These are phyloP conservation scores for Clostera curtula DNA, from an alignment of 2,888 invertebrate genomes.

Conservation along the genomic window DNA sequence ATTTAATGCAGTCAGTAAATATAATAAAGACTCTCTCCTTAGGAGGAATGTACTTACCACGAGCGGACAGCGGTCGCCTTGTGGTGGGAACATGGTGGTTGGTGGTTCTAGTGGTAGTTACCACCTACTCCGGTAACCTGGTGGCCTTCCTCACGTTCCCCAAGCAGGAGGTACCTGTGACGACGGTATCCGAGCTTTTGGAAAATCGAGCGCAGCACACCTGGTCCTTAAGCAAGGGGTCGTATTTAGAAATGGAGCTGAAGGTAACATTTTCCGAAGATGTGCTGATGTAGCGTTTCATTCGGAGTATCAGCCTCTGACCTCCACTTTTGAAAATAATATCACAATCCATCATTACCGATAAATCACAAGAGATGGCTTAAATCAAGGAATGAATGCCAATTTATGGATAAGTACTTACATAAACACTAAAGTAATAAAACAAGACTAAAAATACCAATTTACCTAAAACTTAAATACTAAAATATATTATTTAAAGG, in stretches of 20 bases:
- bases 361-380: too few species aligned
- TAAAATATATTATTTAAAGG: too few species aligned
- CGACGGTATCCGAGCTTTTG: constrained; percentile 79
- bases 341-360: too few species aligned
- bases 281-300: not conserved
- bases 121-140: constrained; percentile 93
- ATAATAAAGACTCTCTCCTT: constrained; percentile 3
- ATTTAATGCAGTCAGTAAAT: too few species aligned
- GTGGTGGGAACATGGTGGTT: constrained; percentile 95
- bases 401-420: too few species aligned
- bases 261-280: constrained; percentile 33
- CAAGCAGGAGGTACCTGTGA: constrained; percentile 82
- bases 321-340: not conserved
- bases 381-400: too few species aligned
- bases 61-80: constrained; percentile 88
- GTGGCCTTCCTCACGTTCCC: constrained; percentile 95
- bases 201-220: constrained; percentile 73
- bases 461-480: too few species aligned
- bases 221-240: constrained; percentile 85
- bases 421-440: too few species aligned
- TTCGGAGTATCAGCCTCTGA: too few species aligned
- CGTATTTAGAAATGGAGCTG: constrained; percentile 80
- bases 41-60: constrained; percentile 92
- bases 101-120: constrained; percentile 90
- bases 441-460: too few species aligned